These are phyloP conservation scores for Drosophila sordidapex DNA, from an alignment of 2,888 invertebrate genomes.

Conservation along the genomic window DNA sequence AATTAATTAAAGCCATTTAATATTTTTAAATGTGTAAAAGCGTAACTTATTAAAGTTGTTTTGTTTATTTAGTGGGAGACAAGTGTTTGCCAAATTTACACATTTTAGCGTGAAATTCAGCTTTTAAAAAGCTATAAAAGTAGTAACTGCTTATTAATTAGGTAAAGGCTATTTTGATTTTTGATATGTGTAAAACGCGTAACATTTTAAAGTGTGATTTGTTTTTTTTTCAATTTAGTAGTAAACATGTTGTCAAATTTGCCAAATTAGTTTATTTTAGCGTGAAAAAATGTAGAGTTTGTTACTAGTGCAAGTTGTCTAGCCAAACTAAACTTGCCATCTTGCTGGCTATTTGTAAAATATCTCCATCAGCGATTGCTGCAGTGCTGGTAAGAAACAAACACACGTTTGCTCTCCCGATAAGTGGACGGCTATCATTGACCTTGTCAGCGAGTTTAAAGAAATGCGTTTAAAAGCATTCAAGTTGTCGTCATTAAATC, in stretches of 20 bases:
- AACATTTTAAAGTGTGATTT: background rate
- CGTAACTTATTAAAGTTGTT: too few species aligned
- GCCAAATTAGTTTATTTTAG: background rate
- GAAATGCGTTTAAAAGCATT: conserved; percentile 59
- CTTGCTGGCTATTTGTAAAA: conserved; percentile 1
- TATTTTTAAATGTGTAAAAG: background rate
- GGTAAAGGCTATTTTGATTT: too few species aligned
- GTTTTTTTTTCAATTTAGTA: background rate
- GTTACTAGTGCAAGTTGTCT: background rate
- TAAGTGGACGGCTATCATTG: conserved; percentile 55
- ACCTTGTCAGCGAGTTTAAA: conserved; percentile 69
- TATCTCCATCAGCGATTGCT: conserved; percentile 19
- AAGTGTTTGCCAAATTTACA: background rate
- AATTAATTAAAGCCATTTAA: background rate
- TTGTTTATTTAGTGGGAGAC: background rate
- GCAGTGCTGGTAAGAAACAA: conserved; percentile 38
- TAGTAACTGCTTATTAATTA: background rate
- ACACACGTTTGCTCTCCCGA: conserved; percentile 36
- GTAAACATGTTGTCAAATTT: background rate
- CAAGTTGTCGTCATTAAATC: conserved; percentile 46
- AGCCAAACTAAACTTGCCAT: background rate
- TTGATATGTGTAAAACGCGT: background rate
- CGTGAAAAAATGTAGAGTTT: background rate
- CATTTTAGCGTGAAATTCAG: background rate
- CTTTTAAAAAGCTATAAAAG: background rate